Base-by-base conservation (phyloP, 1,140 invertebrate genomes). In the Drosophila equinoxialis region DNA sequence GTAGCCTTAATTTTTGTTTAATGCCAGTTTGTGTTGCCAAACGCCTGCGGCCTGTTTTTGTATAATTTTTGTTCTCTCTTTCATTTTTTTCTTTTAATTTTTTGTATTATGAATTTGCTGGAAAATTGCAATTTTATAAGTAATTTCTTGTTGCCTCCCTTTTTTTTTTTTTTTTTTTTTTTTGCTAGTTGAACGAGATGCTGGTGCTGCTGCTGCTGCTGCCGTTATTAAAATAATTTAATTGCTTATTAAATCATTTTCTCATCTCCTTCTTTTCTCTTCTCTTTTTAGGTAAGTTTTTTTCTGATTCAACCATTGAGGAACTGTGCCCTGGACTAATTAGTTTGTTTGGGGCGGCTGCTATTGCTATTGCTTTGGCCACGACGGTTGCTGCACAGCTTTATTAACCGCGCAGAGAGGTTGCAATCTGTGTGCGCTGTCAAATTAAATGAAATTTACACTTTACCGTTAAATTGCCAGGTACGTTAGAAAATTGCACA, bases 391-490 rank as follows among this genome's bases (percentile, higher is more conserved):
- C 54, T 63, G 74, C 70, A 54, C 26, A 85, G 71, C 60, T 86
- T 85, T 81, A 86, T 85, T 81, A 78, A 65, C 74, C 39, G 58
- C 39, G 58, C 72, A n/a, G 62, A 37, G 62, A 63, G 74, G 65
- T 78, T 65, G 65, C 71, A 71, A 77, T 68, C 78, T 57, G 68
- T 51, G 74, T 51, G 45, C 45, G 74, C 82, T 82, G 83, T 86
- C 83, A 87, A 84, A 87, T 89, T 87, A 87, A 87, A 78, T 80
- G 80, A 80, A 89, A 89, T 89, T 89, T 89, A 89, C 84, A 89
- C 86, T 89, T 73, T 85, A 89, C 85, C 84, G 85, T 89, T 89
- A 89, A 89, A 86, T 86, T 83, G 79, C 35, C 83, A 86, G 82
- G 79, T 86, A 77, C 79, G 82, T 79, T 71, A 71, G 70, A 80